Conservation (phyloP, 2,797 vertebrate species). For the Epinephelus coioides region DNA sequence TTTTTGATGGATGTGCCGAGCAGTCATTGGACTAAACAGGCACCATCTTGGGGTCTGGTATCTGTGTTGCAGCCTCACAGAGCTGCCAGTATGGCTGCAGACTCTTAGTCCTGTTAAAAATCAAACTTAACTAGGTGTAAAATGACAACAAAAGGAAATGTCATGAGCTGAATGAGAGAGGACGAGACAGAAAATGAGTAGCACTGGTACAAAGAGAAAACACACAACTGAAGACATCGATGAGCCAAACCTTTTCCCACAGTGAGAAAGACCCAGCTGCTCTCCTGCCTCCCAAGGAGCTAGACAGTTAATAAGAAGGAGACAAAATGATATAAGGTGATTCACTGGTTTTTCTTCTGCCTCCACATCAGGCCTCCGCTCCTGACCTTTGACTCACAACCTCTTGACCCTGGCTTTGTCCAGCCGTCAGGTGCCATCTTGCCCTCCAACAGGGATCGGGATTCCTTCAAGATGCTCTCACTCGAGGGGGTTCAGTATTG, state of each 20-base stretch:
- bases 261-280: conserved; percentile 42
- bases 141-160: not conserved
- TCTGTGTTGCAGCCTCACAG: not conserved
- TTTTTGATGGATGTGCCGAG: too few species aligned
- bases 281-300: conserved; percentile 15
- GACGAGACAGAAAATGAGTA: not conserved
- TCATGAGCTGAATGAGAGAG: not conserved
- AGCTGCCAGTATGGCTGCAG: not conserved
- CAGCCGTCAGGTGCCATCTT: conserved; percentile 77
- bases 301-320: conserved; percentile 45
- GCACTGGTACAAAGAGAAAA: not conserved
- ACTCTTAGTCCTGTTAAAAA: not conserved
- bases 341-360: conserved; percentile 51
- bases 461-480: conserved; percentile 70
- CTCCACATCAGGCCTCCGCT: conserved; percentile 57
- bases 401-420: conserved; percentile 76
- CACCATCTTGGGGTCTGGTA: too few species aligned
- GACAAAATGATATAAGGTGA: conserved; percentile 56
- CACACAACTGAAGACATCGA: conserved; percentile 14
- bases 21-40: too few species aligned
- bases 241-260: not conserved
- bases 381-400: conserved; percentile 71
- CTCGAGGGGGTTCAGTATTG: conserved; percentile 55
- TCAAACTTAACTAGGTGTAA: not conserved
- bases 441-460: conserved; percentile 58